Evolutionary conservation across 1,140 invertebrate species (phyloP).

Genomic region (Calliphora vicina): DNA sequence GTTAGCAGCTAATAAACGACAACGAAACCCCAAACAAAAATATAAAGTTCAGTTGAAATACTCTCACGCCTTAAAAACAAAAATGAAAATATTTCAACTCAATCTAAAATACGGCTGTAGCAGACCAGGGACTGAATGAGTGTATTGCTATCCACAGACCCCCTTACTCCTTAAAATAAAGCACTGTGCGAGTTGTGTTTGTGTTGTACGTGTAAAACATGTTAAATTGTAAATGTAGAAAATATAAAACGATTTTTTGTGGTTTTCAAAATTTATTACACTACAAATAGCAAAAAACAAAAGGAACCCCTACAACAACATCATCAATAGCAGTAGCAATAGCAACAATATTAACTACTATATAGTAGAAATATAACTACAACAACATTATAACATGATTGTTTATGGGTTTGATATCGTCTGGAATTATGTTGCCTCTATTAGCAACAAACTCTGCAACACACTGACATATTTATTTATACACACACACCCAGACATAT

Average conservation of each 20-base stretch:
- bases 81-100: background rate
- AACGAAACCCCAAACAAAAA: background rate
- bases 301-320: slow-evolving; percentile 14
- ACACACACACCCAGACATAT: background rate
- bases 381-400: slow-evolving; percentile 17
- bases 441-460: background rate
- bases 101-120: background rate
- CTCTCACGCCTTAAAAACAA: background rate
- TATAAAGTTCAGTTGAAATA: slow-evolving; percentile 4
- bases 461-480: too few relatives aligned
- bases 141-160: too few relatives aligned
- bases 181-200: background rate
- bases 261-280: slow-evolving; percentile 7
- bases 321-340: background rate
- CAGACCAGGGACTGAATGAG: too few relatives aligned
- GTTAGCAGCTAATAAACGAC: slow-evolving; percentile 45
- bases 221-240: background rate
- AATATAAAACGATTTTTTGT: slow-evolving; percentile 1
- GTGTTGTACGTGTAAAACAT: background rate
- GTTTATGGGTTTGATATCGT: slow-evolving; percentile 16
- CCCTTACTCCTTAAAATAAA: too few relatives aligned
- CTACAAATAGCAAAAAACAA: too few relatives aligned
- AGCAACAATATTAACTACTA: too few relatives aligned
- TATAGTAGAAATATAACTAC: background rate
- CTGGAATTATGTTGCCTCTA: slow-evolving; percentile 8